A percentile compares a stretch with the other conserved stretches of the same genome.
These are phyloP conservation scores for Criorhina ranunculi DNA, from an alignment of 2,888 invertebrate genomes.

Conservation along the genomic window DNA sequence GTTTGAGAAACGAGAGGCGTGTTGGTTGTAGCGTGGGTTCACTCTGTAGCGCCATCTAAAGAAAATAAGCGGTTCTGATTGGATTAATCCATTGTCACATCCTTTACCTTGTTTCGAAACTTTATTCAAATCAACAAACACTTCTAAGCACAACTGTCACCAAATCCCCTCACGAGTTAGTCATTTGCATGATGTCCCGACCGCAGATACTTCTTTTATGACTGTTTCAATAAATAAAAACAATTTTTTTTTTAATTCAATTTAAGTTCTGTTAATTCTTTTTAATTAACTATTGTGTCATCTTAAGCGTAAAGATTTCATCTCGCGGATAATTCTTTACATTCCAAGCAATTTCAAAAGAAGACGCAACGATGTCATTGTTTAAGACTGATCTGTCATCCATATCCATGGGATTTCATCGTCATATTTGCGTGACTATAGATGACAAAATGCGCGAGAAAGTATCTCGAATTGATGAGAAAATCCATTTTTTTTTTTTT, in stretches of 20 bases:
- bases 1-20: too few species aligned
- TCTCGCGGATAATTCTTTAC: neutral
- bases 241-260: neutral
- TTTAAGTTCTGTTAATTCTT: slow-evolving; percentile 20
- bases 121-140: neutral
- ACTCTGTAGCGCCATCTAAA: too few species aligned
- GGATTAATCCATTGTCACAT: too few species aligned
- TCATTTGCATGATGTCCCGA: neutral
- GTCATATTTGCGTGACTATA: too few species aligned
- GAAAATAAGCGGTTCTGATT: too few species aligned
- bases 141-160: neutral
- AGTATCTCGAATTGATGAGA: slow-evolving; percentile 28
- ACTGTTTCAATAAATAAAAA: neutral
- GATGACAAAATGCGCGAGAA: slow-evolving; percentile 25
- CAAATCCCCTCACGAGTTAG: neutral
- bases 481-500: neutral
- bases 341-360: neutral
- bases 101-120: neutral
- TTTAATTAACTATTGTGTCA: slow-evolving; percentile 30
- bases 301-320: neutral
- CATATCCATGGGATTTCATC: too few species aligned
- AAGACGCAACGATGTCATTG: slow-evolving; percentile 15
- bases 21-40: too few species aligned
- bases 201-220: slow-evolving; percentile 8
- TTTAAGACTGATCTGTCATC: slow-evolving; percentile 9